Conservation (phyloP, 2,113 vertebrate species). For the Tenrec ecaudatus region DNA sequence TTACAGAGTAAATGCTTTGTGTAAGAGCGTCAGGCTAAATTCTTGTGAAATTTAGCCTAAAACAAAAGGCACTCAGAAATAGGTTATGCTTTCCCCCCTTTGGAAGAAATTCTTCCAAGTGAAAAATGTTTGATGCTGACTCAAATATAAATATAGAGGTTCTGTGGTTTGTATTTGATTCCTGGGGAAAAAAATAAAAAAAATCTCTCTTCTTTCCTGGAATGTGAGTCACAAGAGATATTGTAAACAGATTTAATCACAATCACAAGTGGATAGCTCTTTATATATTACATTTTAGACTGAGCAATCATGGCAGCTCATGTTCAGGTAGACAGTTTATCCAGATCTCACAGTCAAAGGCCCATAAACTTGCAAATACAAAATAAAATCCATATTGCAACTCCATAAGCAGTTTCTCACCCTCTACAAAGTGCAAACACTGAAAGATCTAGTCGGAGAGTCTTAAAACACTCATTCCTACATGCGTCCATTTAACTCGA, state of each 20-base stretch:
- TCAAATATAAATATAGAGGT: conserved; percentile 86
- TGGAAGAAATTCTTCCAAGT: conserved; percentile 81
- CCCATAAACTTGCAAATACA: neutral
- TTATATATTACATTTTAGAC: conserved; percentile 71
- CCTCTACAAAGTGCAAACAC: neutral
- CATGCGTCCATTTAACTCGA: neutral
- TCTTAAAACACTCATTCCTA: neutral
- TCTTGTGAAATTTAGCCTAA: conserved; percentile 75
- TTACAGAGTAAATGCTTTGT: conserved; percentile 5
- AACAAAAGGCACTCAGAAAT: conserved; percentile 79
- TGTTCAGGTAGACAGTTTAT: conserved; percentile 58
- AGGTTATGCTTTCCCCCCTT: conserved; percentile 63
- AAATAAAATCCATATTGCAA: neutral
- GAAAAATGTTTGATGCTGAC: conserved; percentile 83
- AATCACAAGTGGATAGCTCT: conserved; percentile 67
- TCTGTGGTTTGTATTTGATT: conserved; percentile 84
- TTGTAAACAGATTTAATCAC: conserved; percentile 84
- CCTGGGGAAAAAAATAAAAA: conserved; percentile 78
- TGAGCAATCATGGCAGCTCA: conserved; percentile 17
- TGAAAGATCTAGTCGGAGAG: neutral
- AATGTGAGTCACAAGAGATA: conserved; percentile 84
- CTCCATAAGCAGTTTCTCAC: neutral
- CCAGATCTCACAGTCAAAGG: neutral
- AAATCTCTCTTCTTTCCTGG: conserved; percentile 79
- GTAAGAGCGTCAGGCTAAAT: conserved; percentile 47